phyloP scores from a whole-genome alignment of 2,113 vertebrate species.

The Brachypodius melanocephalos region DNA sequence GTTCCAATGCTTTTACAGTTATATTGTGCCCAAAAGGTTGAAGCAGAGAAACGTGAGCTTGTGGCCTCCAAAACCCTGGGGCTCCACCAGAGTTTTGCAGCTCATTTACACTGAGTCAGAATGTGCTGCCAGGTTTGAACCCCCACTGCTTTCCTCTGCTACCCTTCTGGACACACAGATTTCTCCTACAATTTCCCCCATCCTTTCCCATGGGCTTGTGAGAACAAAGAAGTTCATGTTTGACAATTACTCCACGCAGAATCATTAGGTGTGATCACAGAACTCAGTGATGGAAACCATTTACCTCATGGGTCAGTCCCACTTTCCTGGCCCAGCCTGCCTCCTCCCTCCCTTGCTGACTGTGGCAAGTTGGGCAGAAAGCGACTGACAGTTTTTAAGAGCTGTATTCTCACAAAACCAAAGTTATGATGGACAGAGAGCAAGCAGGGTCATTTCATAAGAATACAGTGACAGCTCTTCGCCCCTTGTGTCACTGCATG shows the following conservation, averaged over 20 bases:
- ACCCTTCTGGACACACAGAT: not conserved
- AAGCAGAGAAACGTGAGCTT: not conserved
- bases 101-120: not conserved
- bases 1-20: not conserved
- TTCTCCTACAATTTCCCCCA: not conserved
- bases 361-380: not conserved
- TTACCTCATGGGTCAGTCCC: not conserved
- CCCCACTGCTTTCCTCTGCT: not conserved
- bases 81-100: not conserved
- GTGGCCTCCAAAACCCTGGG: not conserved
- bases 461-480: not conserved
- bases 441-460: not conserved
- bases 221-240: not conserved
- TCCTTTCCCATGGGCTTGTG: not conserved
- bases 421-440: not conserved
- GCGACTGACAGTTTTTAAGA: accelerated
- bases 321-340: not conserved
- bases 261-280: not conserved
- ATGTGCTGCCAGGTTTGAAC: not conserved
- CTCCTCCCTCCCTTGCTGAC: not conserved
- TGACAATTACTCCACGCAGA: not conserved
- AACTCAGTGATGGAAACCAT: not conserved
- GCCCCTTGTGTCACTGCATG: accelerated
- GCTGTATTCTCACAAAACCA: not conserved
- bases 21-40: not conserved